Conservation (phyloP, 2,888 invertebrate species). For the Lithophane socia region DNA sequence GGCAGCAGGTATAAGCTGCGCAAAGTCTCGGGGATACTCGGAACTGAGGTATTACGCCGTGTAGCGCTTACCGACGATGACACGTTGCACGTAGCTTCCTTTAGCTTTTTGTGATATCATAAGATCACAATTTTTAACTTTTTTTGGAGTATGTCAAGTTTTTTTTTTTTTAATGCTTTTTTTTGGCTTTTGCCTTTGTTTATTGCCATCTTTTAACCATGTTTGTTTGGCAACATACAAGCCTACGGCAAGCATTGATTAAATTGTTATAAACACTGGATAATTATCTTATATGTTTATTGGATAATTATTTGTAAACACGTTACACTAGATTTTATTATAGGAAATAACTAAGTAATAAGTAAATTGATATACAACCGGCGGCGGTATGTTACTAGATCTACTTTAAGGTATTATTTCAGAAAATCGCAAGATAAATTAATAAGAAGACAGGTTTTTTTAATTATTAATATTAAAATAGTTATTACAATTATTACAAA, state of each 20-base stretch:
- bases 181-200: background rate
- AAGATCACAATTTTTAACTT: background rate
- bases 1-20: conserved; percentile 66
- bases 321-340: background rate
- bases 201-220: background rate
- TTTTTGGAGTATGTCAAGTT: background rate
- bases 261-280: background rate
- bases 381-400: too few species aligned
- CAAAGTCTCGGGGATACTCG: conserved; percentile 75
- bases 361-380: background rate
- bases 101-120: conserved; percentile 10
- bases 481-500: too few species aligned
- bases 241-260: background rate
- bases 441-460: too few species aligned
- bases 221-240: too few species aligned
- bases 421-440: too few species aligned
- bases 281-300: background rate
- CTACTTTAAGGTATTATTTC: too few species aligned
- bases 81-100: background rate
- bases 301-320: conserved; percentile 1
- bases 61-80: conserved; percentile 10
- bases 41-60: conserved; percentile 41
- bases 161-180: background rate
- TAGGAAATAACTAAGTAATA: too few species aligned
- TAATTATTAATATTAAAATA: too few species aligned